Conservation (phyloP, 1,140 invertebrate species). For the Agrilus planipennis region DNA sequence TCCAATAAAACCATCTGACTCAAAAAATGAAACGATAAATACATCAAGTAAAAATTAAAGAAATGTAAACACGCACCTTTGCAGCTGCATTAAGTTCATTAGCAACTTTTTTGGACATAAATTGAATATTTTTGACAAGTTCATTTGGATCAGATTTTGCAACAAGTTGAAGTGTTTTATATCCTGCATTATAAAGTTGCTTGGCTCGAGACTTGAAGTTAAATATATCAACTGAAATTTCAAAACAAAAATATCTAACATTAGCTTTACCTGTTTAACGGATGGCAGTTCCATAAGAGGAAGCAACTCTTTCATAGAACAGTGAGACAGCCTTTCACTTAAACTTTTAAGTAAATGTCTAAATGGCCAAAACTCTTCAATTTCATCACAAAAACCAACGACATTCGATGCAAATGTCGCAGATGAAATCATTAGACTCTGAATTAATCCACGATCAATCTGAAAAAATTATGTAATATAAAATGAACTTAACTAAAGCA, state of each 20-base stretch:
- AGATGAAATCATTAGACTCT: conserved; percentile 57
- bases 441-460: conserved; percentile 52
- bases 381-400: conserved; percentile 61
- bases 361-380: conserved; percentile 74
- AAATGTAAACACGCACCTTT: conserved; percentile 45
- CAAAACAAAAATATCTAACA: conserved; percentile 6
- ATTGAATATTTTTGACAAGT: conserved; percentile 52
- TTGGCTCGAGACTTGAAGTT: conserved; percentile 59
- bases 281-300: conserved; percentile 72
- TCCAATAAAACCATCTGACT: conserved; percentile 65
- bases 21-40: conserved; percentile 21
- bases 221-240: conserved; percentile 4
- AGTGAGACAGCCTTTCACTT: conserved; percentile 57
- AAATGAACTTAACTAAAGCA: background rate
- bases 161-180: conserved; percentile 58
- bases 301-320: conserved; percentile 60
- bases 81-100: conserved; percentile 71
- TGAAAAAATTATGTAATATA: conserved; percentile 6
- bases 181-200: conserved; percentile 74
- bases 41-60: conserved; percentile 9
- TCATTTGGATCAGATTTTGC: conserved; percentile 54
- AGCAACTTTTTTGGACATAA: conserved; percentile 56
- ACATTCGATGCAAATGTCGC: conserved; percentile 62
- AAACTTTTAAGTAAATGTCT: conserved; percentile 58
- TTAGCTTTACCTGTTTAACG: conserved; percentile 60